Base-by-base conservation (phyloP, 30 jellyfish, hydroid and myxozoan species). In the Chrysaora quinquecirrha region DNA sequence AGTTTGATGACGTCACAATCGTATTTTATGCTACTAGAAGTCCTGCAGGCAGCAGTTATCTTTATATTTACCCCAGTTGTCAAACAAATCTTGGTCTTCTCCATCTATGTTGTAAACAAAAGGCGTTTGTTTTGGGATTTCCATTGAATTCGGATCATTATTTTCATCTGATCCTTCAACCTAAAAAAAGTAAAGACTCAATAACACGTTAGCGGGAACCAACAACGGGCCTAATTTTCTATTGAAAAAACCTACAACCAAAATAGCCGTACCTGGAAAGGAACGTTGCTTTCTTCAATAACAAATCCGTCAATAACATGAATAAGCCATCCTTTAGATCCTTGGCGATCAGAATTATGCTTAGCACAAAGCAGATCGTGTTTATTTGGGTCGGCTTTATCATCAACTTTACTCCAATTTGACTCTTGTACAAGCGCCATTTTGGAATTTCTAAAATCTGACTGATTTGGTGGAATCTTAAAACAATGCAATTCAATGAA, bases 251-350 rank as follows among this genome's bases (percentile, higher is more conserved):
- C 33, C 10, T 60, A 12, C 19, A 14, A 65, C 24, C n/a, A n/a
- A n/a, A n/a, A n/a, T n/a, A n/a, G n/a, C n/a, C 73, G 43, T 70
- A 91, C 98, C 98, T 85, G 83, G 68, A 91, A 85, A 20, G 98
- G 98, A 1, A 79, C 93, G 47, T 82, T 91, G 88, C 98, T 91
- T 74, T 91, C 98, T 65, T 91, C 96, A 34, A 91, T 84, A n/a
- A 91, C 94, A 62, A 78, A 91, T 1, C 98, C 98, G 76, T 91
- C 98, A 28, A 91, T 80, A 14, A 91, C 96, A 91, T 91, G 98
- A 23, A 91, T 82, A 38, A 91, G 91, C 89, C 85, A 69, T 48
- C 82, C 79, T 73, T 62, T 84, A 4, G 79, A 63, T 0, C 87
- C 85, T 46, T 30, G 82, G 18, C 35, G 23, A 10, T 47, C 48